Evolutionary conservation across 2,113 vertebrate genomes (phyloP).

Genomic region (Nannospalax galili): DNA sequence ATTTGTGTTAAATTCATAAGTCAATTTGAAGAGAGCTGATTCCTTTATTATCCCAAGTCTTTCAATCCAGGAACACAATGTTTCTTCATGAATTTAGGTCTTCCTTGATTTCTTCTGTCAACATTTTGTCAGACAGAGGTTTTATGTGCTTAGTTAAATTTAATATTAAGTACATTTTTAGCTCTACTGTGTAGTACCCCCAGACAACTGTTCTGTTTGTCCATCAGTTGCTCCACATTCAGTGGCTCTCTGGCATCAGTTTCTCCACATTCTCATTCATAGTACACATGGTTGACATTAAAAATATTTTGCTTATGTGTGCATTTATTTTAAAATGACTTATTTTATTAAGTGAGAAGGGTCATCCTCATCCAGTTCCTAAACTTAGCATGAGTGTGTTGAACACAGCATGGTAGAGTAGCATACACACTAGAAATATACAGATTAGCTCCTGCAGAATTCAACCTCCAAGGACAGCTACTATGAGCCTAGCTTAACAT

Average conservation of each 20-base stretch:
- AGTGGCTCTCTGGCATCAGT: too few relatives aligned
- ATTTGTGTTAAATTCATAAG: background rate
- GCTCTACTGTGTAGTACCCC: too few relatives aligned
- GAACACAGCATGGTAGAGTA: background rate
- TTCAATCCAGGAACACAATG: background rate
- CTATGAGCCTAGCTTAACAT: background rate
- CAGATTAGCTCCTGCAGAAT: background rate
- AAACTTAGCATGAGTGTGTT: background rate
- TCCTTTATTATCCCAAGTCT: background rate
- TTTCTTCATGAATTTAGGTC: background rate
- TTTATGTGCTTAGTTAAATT: background rate
- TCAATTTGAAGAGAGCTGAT: background rate
- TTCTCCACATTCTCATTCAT: too few relatives aligned
- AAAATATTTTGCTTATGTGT: background rate
- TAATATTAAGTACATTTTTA: background rate
- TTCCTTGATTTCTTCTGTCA: background rate
- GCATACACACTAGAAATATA: background rate
- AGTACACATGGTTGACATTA: too few relatives aligned
- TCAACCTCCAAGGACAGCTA: background rate
- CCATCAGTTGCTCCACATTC: too few relatives aligned
- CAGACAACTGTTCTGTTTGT: too few relatives aligned
- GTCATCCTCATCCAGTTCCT: background rate
- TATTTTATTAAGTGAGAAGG: background rate
- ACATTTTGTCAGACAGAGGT: background rate
- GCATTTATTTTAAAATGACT: constrained; percentile 43